These are phyloP conservation scores for Petrocephalus sullivani DNA, from an alignment of 2,797 vertebrate genomes.

Conservation along the genomic window DNA sequence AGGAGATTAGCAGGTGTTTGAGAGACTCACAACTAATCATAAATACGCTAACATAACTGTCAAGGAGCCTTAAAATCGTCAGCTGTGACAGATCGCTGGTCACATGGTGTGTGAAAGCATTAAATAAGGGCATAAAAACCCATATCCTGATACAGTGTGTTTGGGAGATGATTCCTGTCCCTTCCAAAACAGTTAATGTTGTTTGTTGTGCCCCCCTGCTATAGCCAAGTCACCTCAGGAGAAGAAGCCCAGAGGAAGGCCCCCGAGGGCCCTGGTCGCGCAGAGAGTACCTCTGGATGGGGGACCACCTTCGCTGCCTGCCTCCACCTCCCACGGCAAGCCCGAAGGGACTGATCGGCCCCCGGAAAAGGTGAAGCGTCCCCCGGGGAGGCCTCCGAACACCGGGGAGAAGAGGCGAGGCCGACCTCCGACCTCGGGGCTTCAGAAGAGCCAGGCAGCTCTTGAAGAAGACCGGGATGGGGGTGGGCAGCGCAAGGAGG, in stretches of 20 bases:
- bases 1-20: neutral
- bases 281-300: conserved; percentile 68
- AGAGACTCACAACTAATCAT: neutral
- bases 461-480: conserved; percentile 60
- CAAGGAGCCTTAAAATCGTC: neutral
- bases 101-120: neutral
- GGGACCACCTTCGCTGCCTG: conserved; percentile 64
- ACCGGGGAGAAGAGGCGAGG: conserved; percentile 86
- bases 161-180: neutral
- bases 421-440: conserved; percentile 73
- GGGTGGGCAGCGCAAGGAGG: conserved; percentile 36
- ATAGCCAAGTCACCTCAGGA: conserved; percentile 70
- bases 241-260: conserved; percentile 91
- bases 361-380: conserved; percentile 80
- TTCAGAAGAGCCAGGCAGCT: conserved; percentile 54
- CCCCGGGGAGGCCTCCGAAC: conserved; percentile 76
- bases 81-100: neutral
- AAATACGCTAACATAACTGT: neutral
- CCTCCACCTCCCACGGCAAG: conserved; percentile 66
- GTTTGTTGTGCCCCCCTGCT: neutral
- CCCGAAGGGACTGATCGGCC: conserved; percentile 65
- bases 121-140: neutral
- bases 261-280: conserved; percentile 76
- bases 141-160: neutral
- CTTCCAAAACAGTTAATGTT: neutral